Percentiles rank a stretch among this genome's conserved stretches.
Conservation (phyloP, 2,888 invertebrate species). For the Drosophila tanythrix region DNA sequence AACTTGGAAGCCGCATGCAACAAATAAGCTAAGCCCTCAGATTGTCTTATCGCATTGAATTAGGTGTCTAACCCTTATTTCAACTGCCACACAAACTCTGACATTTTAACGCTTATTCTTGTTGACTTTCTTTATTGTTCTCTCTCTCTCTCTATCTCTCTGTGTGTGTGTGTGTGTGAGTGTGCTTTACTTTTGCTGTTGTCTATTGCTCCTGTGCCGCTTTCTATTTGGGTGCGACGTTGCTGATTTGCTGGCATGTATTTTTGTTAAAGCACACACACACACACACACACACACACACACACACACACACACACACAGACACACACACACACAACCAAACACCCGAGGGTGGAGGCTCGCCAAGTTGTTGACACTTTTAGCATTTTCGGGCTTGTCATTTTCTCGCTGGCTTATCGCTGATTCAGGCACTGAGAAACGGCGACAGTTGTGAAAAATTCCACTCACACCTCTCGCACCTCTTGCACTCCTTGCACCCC, state of each 20-base stretch:
- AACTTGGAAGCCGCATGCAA: conserved; percentile 51
- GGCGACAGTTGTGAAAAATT: conserved; percentile 39
- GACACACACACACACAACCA: not conserved
- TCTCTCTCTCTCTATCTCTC: not conserved
- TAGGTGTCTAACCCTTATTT: conserved; percentile 71
- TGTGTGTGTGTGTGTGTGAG: not conserved
- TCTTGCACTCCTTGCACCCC: not conserved
- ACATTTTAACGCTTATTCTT: conserved; percentile 63
- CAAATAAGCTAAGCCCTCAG: conserved; percentile 67
- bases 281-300: not conserved
- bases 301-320: not conserved
- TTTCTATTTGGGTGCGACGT: conserved; percentile 27
- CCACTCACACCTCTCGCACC: not conserved
- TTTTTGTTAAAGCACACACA: conserved; percentile 3
- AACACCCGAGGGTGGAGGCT: not conserved
- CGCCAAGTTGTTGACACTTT: conserved; percentile 60
- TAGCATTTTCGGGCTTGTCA: conserved; percentile 59
- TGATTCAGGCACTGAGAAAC: conserved; percentile 45
- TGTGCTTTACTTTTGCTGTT: not conserved
- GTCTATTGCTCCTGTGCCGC: conserved; percentile 14
- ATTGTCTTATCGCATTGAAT: conserved; percentile 70
- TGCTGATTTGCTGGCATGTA: conserved; percentile 56
- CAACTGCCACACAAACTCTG: conserved; percentile 64
- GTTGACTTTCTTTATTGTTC: conserved; percentile 15
- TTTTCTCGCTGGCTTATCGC: conserved; percentile 61